phyloP scores from a whole-genome alignment of 1,140 invertebrate genomes.

The Drosophila bifasciata region DNA sequence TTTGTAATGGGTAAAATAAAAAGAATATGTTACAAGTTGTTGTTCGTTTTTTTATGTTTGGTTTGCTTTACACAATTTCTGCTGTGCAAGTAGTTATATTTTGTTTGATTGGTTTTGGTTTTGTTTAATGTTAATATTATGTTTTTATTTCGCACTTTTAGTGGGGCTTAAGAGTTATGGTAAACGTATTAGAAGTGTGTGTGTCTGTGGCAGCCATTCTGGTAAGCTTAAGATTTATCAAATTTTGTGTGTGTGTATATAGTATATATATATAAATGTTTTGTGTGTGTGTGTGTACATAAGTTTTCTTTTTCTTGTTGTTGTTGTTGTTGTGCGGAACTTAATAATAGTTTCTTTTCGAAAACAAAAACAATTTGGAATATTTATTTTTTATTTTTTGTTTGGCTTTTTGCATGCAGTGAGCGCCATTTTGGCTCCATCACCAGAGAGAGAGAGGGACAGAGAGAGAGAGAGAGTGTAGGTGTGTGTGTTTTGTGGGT shows the following conservation, averaged over 20 bases:
- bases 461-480: too few species aligned
- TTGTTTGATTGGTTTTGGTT: constrained; percentile 24
- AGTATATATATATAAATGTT: constrained; percentile 17
- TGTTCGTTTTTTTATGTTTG: constrained; percentile 22
- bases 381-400: too few species aligned
- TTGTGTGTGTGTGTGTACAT: constrained; percentile 5
- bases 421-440: constrained; percentile 21
- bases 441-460: too few species aligned
- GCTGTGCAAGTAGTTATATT: constrained; percentile 53
- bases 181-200: constrained; percentile 55
- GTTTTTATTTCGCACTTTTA: constrained; percentile 57
- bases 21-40: constrained; percentile 69
- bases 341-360: constrained; percentile 11
- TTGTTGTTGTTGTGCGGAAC: constrained; percentile 9
- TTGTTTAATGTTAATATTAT: constrained; percentile 50
- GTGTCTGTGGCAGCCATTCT: constrained; percentile 48
- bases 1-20: constrained; percentile 58
- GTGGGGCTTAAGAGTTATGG: constrained; percentile 22
- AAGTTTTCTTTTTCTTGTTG: background rate
- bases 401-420: constrained; percentile 35
- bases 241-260: constrained; percentile 32
- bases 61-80: constrained; percentile 63
- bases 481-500: background rate
- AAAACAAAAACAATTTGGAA: constrained; percentile 19
- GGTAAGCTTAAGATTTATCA: constrained; percentile 64